Evolutionary conservation across 2,113 vertebrate species (phyloP).

Genomic region (Aegotheles bennettii): DNA sequence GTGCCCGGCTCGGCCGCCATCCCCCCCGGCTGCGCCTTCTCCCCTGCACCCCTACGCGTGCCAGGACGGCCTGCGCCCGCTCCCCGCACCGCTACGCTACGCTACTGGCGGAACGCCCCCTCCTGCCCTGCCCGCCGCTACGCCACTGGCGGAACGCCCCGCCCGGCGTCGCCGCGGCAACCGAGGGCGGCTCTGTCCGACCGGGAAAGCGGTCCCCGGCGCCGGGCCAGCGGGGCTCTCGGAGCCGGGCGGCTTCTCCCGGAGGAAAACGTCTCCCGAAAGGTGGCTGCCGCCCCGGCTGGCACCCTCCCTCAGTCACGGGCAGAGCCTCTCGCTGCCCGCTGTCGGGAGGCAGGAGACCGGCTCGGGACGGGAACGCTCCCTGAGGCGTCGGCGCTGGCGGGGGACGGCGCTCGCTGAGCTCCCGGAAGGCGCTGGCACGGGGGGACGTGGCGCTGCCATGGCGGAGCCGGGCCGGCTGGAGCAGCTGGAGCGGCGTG

Average conservation of each 20-base stretch:
- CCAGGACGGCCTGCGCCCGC: rapidly evolving
- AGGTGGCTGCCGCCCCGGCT: rapidly evolving
- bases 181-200: neutral
- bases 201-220: neutral
- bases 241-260: rapidly evolving
- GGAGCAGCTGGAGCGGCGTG: conserved; percentile 79
- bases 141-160: neutral
- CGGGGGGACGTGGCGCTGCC: neutral
- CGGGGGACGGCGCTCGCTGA: neutral
- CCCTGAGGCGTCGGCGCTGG: neutral
- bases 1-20: conserved; percentile 42
- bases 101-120: neutral
- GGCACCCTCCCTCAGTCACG: rapidly evolving
- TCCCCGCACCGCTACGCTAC: neutral
- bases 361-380: neutral
- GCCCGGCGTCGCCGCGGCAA: neutral
- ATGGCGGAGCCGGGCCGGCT: conserved; percentile 55
- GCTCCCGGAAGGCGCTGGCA: neutral
- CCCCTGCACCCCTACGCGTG: too few species aligned
- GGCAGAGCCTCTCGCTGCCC: rapidly evolving
- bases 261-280: too few species aligned
- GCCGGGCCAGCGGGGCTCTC: rapidly evolving
- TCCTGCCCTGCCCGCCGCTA: neutral
- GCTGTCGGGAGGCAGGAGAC: rapidly evolving
- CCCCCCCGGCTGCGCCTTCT: rapidly evolving